Base-by-base conservation (phyloP, 2,888 invertebrate genomes). In the Temnothorax ravouxi region DNA sequence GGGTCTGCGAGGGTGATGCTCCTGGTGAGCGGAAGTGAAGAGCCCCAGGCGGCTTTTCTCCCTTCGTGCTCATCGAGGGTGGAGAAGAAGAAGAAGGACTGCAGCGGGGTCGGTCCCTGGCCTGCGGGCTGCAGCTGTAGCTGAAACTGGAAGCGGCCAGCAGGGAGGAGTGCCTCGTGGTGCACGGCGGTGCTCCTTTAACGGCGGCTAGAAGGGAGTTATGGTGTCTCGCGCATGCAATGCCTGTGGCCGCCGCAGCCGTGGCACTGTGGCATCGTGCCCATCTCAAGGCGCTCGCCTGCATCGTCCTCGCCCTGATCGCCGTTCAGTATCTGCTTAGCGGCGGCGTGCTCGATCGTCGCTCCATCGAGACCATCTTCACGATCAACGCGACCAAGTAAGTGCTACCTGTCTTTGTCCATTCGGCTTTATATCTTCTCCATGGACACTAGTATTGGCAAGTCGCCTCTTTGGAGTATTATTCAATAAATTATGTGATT, bases 241-340 rank as follows among this genome's bases (percentile, higher is more conserved):
- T 94, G 94, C 93, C 93, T 92, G 93, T 93, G 94, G 93, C 94
- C 92, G 93, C 94, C 92, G 94, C 93, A 94, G 95, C 95, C 93
- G 95, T 95, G 95, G 94, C 95, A 94, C 93, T 95, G 93, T 95
- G 95, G 95, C 95, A 95, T 92, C 95, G 95, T 92, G 95, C 95
- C 94, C 95, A 95, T 95, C 95, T 96, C 90, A 96, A 96, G 95
- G 95, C 95, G 93, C 93, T 96, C 88, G 95, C 95, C 90, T 94
- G 95, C 90, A 95, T 96, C 91, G 96, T 97, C 92, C 94, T 97
- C 88, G 96, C 96, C 85, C 96, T 97, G 77, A 96, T 97, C 79
- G 96, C 96, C n/a, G 95, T 97, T 74, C 97, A 97, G 95, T 97
- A 96, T 95, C 96, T 97, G 87, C 96, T 96, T 95, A 97, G 96